phyloP scores from a whole-genome alignment of 2,113 vertebrate genomes.

The Hippocampus barbouri region DNA sequence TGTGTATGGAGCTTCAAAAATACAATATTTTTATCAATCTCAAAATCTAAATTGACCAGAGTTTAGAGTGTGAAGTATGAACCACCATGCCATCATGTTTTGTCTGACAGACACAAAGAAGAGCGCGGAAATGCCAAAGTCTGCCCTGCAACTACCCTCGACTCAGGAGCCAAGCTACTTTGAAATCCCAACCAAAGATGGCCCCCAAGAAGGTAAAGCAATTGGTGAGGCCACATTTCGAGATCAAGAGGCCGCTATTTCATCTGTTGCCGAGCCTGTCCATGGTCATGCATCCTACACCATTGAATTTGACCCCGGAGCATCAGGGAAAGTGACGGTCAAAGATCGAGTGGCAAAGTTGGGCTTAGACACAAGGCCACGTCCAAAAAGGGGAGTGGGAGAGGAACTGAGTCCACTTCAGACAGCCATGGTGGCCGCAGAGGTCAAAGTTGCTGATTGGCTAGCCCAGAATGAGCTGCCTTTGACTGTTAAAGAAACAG shows the following conservation, averaged over 20 bases:
- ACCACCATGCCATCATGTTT: not conserved
- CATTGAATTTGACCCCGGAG: slow-evolving; percentile 90
- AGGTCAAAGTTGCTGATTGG: slow-evolving; percentile 97
- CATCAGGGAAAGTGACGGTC: slow-evolving; percentile 84
- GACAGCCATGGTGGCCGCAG: slow-evolving; percentile 88
- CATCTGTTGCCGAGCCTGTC: slow-evolving; percentile 64
- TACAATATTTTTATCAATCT: not conserved
- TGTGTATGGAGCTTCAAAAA: not conserved
- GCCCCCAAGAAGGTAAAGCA: slow-evolving; percentile 65
- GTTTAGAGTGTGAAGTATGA: not conserved
- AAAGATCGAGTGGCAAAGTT: slow-evolving; percentile 87
- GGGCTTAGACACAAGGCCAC: slow-evolving; percentile 82
- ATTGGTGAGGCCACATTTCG: slow-evolving; percentile 77
- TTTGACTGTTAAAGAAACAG: slow-evolving; percentile 81
- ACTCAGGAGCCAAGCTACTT: slow-evolving; percentile 93
- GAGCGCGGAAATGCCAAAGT: slow-evolving; percentile 68
- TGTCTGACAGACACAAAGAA: slow-evolving; percentile 51
- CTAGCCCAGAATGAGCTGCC: slow-evolving; percentile 95
- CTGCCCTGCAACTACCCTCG: slow-evolving; percentile 63
- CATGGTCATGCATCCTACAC: slow-evolving; percentile 94
- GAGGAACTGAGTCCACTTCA: slow-evolving; percentile 90
- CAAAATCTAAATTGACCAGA: not conserved
- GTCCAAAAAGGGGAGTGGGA: slow-evolving; percentile 77
- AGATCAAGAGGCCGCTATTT: slow-evolving; percentile 72
- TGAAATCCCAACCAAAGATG: slow-evolving; percentile 93